These are phyloP conservation scores for Tetanocera ferruginea DNA, from an alignment of 2,888 invertebrate species.

Conservation along the genomic window DNA sequence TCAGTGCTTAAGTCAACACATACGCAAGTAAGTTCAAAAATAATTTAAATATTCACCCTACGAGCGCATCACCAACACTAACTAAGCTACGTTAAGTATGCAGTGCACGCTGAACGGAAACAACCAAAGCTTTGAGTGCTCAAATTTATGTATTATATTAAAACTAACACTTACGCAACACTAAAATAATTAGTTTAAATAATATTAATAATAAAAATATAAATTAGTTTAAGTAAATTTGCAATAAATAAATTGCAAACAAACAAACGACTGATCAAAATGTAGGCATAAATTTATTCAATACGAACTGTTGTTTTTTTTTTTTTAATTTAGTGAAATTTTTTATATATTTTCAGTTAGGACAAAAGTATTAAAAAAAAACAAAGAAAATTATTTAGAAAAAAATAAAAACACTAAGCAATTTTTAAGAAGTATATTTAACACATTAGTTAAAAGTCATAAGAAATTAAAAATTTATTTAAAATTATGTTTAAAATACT, in stretches of 20 bases:
- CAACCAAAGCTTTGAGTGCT: neutral
- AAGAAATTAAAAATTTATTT: neutral
- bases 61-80: neutral
- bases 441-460: neutral
- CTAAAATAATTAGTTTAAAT: neutral
- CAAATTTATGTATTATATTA: neutral
- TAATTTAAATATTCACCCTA: neutral
- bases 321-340: neutral
- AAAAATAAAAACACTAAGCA: neutral
- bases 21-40: neutral
- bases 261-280: constrained; percentile 66
- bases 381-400: neutral
- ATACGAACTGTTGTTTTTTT: constrained; percentile 50
- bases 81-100: neutral
- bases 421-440: neutral
- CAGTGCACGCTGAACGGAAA: neutral
- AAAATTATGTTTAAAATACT: no score
- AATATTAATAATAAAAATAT: constrained; percentile 12
- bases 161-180: neutral
- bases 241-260: constrained; percentile 62
- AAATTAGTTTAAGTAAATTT: constrained; percentile 38
- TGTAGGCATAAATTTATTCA: constrained; percentile 49
- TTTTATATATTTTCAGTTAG: neutral
- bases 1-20: neutral
- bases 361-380: neutral